Base-by-base conservation (phyloP, 1,140 invertebrate species). In the Tribolium madens region DNA sequence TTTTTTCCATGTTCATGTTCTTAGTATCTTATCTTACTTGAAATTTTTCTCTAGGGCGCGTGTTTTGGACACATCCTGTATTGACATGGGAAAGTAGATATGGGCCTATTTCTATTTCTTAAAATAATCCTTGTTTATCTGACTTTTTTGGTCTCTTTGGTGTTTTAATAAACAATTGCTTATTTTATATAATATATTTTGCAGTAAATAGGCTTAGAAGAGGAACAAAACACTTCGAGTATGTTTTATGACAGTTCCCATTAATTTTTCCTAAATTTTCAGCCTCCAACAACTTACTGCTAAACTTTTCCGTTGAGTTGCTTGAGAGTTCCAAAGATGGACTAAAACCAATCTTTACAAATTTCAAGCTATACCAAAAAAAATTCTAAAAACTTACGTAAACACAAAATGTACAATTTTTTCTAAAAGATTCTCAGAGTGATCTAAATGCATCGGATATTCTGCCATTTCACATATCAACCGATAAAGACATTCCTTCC, bases 351-450 rank as follows among this genome's bases (percentile, higher is more conserved):
- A 36, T 0, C 3, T 68, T 3, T 10, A 31, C 15, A 68, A 69
- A 21, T 71, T 31, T 75, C 2, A 18, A n/a, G 4, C 14, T n/a
- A 15, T n/a, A 13, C 10, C 36, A 33, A 53, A 60, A 72, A 15
- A 57, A 57, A 9, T 4, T 18, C 52, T 73, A 3, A 46, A 18
- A 3, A 78, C 82, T 81, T 81, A 83, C 82, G 80, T 83, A 33
- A 83, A 81, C 0, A 82, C 18, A 71, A 74, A 82, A 46, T 81
- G 76, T 0, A 80, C 79, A 69, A 83, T 82, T 64, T 70, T 79
- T 15, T 83, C 81, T 14, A 83, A 53, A 10, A 79, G 47, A 18
- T 74, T 75, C 14, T 79, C 77, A 0, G 70, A 68, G 7, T 73
- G 71, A 46, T 77, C 76, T 3, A 77, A 50, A 33, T 82, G 79